These are phyloP conservation scores for Oegoconia quadripuncta DNA, from an alignment of 2,888 invertebrate species.

Conservation along the genomic window DNA sequence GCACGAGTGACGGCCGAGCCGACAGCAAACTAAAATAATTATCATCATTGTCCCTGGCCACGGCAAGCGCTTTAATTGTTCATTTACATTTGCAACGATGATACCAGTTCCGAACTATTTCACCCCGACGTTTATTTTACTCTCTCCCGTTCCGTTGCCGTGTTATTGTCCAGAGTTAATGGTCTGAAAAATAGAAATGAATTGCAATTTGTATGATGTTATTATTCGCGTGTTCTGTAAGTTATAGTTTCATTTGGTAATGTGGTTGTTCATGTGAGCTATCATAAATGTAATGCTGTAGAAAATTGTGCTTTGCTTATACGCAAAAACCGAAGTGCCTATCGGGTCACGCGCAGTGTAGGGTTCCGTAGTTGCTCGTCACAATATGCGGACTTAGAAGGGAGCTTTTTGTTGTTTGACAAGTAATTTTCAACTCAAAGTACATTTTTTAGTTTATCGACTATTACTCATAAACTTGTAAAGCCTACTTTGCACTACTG, in stretches of 20 bases:
- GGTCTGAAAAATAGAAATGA: slow-evolving; percentile 75
- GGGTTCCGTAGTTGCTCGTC: too few species aligned
- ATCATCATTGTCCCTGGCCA: slow-evolving; percentile 76
- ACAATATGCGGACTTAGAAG: too few species aligned
- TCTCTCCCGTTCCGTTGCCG: slow-evolving; percentile 59
- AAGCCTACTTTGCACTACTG: too few species aligned
- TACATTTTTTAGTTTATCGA: too few species aligned
- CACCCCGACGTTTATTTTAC: slow-evolving; percentile 68
- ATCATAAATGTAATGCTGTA: not conserved
- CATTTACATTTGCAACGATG: slow-evolving; percentile 79
- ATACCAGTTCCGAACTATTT: slow-evolving; percentile 77
- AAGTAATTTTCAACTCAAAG: too few species aligned
- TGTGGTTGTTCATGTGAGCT: not conserved
- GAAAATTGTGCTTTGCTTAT: not conserved
- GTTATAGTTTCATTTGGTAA: slow-evolving; percentile 38
- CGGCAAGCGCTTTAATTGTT: slow-evolving; percentile 77
- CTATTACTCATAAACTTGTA: too few species aligned
- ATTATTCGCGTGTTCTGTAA: slow-evolving; percentile 37
- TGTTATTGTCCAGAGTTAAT: slow-evolving; percentile 74
- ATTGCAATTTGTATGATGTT: slow-evolving; percentile 65
- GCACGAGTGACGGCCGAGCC: slow-evolving; percentile 65
- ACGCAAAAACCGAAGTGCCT: too few species aligned
- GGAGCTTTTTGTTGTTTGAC: too few species aligned
- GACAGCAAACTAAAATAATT: slow-evolving; percentile 79
- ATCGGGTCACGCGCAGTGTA: too few species aligned